These are phyloP conservation scores for Triplophysa tibetana DNA, from an alignment of 2,113 vertebrate species.

Conservation along the genomic window DNA sequence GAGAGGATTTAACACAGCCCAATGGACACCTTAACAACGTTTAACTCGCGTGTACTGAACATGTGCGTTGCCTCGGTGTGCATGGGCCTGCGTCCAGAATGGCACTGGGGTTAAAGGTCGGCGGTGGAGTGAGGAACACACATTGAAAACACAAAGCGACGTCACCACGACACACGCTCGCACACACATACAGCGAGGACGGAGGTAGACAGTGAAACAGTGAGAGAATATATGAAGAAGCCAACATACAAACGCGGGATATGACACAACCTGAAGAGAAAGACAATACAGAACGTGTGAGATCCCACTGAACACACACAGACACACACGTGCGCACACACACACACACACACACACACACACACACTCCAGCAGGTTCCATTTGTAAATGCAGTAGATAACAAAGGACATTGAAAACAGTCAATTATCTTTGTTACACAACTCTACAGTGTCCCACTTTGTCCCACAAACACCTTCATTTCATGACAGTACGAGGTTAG, in stretches of 20 bases:
- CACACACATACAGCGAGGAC: conserved; percentile 61
- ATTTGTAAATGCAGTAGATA: conserved; percentile 24
- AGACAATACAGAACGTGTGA: conserved; percentile 79
- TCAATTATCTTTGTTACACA: conserved; percentile 29
- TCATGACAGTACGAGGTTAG: background rate
- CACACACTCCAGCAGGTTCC: conserved; percentile 33
- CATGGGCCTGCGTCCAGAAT: background rate
- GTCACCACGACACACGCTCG: conserved; percentile 62
- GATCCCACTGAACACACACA: conserved; percentile 66
- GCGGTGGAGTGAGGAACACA: conserved; percentile 35
- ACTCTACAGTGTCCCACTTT: conserved; percentile 26
- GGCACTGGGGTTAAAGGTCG: conserved; percentile 41
- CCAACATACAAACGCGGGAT: conserved; percentile 83
- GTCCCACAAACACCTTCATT: conserved; percentile 30
- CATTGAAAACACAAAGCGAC: conserved; percentile 45
- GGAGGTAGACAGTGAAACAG: conserved; percentile 70
- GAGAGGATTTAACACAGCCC: background rate
- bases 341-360: conserved; percentile 39
- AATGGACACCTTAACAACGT: conserved; percentile 3
- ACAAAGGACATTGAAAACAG: conserved; percentile 8
- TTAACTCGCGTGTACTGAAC: background rate
- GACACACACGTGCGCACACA: conserved; percentile 53
- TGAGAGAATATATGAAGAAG: conserved; percentile 77
- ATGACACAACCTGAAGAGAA: conserved; percentile 83
- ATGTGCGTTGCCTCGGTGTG: background rate